Evolutionary conservation across 2,113 vertebrate species (phyloP), one percentile per base, ranked within the genome.

Genomic region (Pelobates fuscus): DNA sequence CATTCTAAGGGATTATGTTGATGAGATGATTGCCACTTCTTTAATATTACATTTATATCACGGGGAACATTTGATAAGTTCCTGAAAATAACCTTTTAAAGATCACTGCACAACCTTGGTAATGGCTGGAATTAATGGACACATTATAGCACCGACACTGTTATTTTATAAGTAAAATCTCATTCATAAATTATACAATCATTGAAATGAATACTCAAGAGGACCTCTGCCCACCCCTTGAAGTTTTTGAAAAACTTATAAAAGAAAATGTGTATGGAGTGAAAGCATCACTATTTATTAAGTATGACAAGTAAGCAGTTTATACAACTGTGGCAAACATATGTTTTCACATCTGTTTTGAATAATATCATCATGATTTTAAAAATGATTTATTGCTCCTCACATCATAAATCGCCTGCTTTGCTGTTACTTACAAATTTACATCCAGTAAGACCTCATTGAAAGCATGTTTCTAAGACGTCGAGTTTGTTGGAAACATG

Each of bases 341-440:
- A 88, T 90, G 86, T 88, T 91, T 91, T 87, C 88, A 88, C 88
- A 90, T 89, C 85, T 90, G 88, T 83, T 89, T 90, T 89, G 78
- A 84, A 84, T 90, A 90, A 88, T 90, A 87, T 86, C 83, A 88
- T 89, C 83, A 88, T 91, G 83, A 91, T 89, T 90, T 86, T 81
- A 76, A 85, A 85, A 85, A 87, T 90, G 83, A 91, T 88, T 89
- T 88, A 89, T 90, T 88, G 81, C 82, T 86, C 73, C 87, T 77
- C 78, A 86, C 80, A 82, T 84, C 78, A 77, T 85, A 89, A 88
- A 89, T 83, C 82, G 77, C 81, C 81, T 84, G 71, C 78, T 86
- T 85, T 87, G 84, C 80, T 84, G 69, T 81, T 86, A 81, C 70
- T 41, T 83, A 71, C 59, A 86, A 80, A 83, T 82, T 82, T 84